Conservation (phyloP, 2,797 vertebrate species). For the Chiloscyllium punctatum region DNA sequence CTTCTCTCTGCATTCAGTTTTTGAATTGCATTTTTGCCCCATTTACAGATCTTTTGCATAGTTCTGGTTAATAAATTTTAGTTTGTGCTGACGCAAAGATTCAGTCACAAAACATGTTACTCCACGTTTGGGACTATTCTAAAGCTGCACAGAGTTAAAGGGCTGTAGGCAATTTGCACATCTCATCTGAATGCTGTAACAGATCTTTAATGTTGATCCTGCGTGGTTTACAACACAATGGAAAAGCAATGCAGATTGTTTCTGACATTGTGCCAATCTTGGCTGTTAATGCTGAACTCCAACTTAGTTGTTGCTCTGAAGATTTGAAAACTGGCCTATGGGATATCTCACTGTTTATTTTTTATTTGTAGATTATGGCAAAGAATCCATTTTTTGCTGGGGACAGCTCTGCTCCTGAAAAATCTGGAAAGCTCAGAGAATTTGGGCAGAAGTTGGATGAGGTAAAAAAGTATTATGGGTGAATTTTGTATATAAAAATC, state of each 20-base stretch:
- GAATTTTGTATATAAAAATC: background rate
- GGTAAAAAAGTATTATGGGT: slow-evolving; percentile 49
- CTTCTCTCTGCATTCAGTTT: background rate
- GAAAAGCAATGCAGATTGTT: background rate
- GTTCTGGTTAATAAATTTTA: background rate
- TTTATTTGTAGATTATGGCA: slow-evolving; percentile 58
- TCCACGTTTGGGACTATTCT: background rate
- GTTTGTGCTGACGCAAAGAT: background rate
- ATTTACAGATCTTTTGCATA: background rate
- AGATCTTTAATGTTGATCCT: background rate
- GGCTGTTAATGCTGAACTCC: background rate
- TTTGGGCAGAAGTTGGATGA: slow-evolving; percentile 74
- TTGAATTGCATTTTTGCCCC: background rate
- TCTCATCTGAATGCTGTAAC: background rate
- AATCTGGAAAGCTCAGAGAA: slow-evolving; percentile 59
- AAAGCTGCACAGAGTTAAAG: background rate
- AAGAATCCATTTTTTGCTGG: slow-evolving; percentile 86
- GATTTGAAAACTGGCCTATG: background rate
- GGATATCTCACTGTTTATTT: background rate
- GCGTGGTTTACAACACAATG: background rate
- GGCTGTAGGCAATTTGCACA: too few species aligned
- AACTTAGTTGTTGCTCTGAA: background rate
- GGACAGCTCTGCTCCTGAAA: slow-evolving; percentile 63
- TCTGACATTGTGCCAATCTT: background rate
- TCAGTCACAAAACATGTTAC: background rate